Evolutionary conservation across 1,140 invertebrate genomes (phyloP).

Genomic region (Solenopsis fugax): DNA sequence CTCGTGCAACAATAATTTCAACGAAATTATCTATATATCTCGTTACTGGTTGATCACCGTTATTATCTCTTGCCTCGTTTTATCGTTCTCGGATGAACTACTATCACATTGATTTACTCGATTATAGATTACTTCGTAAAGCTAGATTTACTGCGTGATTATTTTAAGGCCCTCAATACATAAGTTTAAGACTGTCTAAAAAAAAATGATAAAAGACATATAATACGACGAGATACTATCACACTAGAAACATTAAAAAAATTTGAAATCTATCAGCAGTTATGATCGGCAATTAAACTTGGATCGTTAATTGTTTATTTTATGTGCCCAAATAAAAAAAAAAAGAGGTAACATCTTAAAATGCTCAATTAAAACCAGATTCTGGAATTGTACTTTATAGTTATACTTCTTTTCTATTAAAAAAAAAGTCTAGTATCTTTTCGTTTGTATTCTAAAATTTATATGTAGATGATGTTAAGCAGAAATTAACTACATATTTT

Average conservation of each 20-base stretch:
- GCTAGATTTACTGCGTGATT: not conserved
- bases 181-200: not conserved
- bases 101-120: conserved; percentile 44
- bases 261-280: not conserved
- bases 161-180: not conserved
- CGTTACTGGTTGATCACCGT: conserved; percentile 9
- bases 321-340: not conserved
- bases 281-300: not conserved
- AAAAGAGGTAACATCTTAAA: not conserved
- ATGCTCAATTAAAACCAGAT: not conserved
- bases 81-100: conserved; percentile 24
- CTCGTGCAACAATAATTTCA: conserved; percentile 2
- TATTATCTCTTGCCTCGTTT: conserved; percentile 18
- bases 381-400: not conserved
- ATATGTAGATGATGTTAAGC: not conserved
- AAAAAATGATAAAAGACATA: not conserved
- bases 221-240: not conserved
- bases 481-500: not conserved
- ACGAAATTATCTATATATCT: conserved; percentile 29
- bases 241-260: not conserved
- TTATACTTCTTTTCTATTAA: not conserved
- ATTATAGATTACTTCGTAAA: conserved; percentile 36
- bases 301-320: not conserved
- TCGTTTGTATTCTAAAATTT: not conserved
- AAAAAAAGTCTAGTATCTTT: not conserved